Conservation (phyloP, 2,113 vertebrate genomes). For the Pseudolaguvia tuberculata region DNA sequence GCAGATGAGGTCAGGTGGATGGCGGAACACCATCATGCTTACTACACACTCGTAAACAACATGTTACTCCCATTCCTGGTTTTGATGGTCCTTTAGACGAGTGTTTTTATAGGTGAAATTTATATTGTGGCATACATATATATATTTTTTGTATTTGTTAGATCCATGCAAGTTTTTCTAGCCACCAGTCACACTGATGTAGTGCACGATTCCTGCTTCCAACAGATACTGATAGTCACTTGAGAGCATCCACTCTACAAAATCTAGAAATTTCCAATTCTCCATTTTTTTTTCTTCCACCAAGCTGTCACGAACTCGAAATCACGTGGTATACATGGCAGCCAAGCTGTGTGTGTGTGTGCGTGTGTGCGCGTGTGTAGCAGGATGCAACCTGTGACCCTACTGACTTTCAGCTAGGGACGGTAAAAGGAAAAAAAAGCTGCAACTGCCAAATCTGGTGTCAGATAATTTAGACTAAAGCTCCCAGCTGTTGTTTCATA, state of each 20-base stretch:
- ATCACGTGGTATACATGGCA: slow-evolving; percentile 59
- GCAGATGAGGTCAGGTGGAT: slow-evolving; percentile 3
- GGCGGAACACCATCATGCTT: neutral
- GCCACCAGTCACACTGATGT: slow-evolving; percentile 57
- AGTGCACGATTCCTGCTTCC: slow-evolving; percentile 54
- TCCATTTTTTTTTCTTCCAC: neutral
- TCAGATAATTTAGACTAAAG: slow-evolving; percentile 67
- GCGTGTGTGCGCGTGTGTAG: neutral
- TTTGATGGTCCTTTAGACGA: slow-evolving; percentile 40
- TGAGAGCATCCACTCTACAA: neutral
- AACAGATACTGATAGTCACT: slow-evolving; percentile 27
- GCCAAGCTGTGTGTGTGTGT: slow-evolving; percentile 3
- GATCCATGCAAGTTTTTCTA: slow-evolving; percentile 48
- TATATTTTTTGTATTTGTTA: slow-evolving; percentile 27
- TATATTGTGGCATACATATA: slow-evolving; percentile 31
- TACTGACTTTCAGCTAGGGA: slow-evolving; percentile 60
- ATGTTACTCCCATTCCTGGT: slow-evolving; percentile 21
- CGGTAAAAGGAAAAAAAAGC: slow-evolving; percentile 56
- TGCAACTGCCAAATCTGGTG: slow-evolving; percentile 75
- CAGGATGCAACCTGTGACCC: slow-evolving; percentile 54
- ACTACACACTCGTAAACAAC: slow-evolving; percentile 22
- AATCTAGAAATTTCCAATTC: neutral
- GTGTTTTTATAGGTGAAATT: too few species aligned
- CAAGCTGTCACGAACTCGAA: neutral
- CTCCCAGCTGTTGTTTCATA: slow-evolving; percentile 73